Percentiles rank a stretch among this genome's conserved stretches.
Conservation (phyloP, 2,888 invertebrate species). For the Aleiodes alternator region DNA sequence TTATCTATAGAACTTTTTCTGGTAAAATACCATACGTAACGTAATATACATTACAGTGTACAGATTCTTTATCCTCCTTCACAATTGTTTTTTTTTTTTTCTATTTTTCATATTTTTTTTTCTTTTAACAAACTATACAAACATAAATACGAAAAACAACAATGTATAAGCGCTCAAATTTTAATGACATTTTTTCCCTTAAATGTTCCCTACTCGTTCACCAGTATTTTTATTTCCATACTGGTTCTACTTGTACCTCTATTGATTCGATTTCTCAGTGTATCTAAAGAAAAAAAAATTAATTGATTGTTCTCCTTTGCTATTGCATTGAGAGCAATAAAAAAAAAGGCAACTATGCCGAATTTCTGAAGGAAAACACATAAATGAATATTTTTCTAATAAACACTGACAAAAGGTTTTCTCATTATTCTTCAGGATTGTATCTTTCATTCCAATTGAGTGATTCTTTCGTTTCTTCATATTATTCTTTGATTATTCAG, state of each 20-base stretch:
- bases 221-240: conserved; percentile 35
- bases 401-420: conserved; percentile 53
- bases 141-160: conserved; percentile 59
- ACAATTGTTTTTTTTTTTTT: conserved; percentile 53
- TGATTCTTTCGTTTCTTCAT: background rate
- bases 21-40: conserved; percentile 80
- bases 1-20: conserved; percentile 62
- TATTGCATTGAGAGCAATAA: background rate
- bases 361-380: too few relatives aligned
- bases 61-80: conserved; percentile 56
- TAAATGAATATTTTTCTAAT: background rate
- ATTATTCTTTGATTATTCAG: conserved; percentile 10
- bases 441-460: background rate
- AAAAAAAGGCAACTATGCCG: too few relatives aligned
- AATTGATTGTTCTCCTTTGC: conserved; percentile 57
- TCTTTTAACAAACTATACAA: conserved; percentile 55
- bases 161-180: conserved; percentile 32
- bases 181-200: conserved; percentile 20
- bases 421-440: background rate
- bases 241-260: conserved; percentile 21
- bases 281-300: conserved; percentile 65
- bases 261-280: conserved; percentile 44
- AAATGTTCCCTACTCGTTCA: conserved; percentile 37
- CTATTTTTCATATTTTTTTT: conserved; percentile 42
- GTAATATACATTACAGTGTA: conserved; percentile 79